Base-by-base conservation (phyloP, 37 sponge, comb jelly and placozoan genomes). In the Oscarella lobularis region DNA sequence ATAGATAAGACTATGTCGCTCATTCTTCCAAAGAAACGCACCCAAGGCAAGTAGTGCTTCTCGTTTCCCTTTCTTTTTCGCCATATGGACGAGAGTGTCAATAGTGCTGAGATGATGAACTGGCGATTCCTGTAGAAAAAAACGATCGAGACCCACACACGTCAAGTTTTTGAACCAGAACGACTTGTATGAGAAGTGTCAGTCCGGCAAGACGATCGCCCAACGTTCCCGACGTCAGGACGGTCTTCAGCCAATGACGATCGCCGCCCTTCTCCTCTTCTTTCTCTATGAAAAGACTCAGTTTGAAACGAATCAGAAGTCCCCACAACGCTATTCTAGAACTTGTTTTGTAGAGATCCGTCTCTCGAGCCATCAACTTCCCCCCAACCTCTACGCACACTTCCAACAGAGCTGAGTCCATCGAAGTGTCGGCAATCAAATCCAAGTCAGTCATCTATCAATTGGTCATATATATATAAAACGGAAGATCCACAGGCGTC, bases 1-100 rank as follows among this genome's bases (percentile, higher is more conserved):
- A n/a, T n/a, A n/a, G n/a, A n/a, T n/a, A n/a, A n/a, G n/a, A n/a
- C n/a, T n/a, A n/a, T n/a, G n/a, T n/a, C n/a, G n/a, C n/a, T n/a
- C n/a, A n/a, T n/a, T n/a, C n/a, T n/a, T n/a, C n/a, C n/a, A 35
- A 70, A 27, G 27, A 70, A 14, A 76, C 76, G 34, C 78, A 80
- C 81, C 81, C 31, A 82, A 37, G 37, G 85, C 73, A n/a, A 66
- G 39, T 3, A 85, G 83, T 30, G 85, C 77, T 67, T 91, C 87
- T 75, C 99, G 83, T 81, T 98, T 98, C 0, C 87, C 83, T 39
- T 90, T 90, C 81, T 98, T 98, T 36, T 39, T 78, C 29, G 84
- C 85, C 95, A 98, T 88, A 0, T 72, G 38, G 0, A 94, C 76
- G 1, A 98, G 81, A 0, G 77, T 69, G 60, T 81, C 76, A 6